Evolutionary conservation across 2,888 invertebrate genomes (phyloP).

Genomic region (Tyria jacobaeae): DNA sequence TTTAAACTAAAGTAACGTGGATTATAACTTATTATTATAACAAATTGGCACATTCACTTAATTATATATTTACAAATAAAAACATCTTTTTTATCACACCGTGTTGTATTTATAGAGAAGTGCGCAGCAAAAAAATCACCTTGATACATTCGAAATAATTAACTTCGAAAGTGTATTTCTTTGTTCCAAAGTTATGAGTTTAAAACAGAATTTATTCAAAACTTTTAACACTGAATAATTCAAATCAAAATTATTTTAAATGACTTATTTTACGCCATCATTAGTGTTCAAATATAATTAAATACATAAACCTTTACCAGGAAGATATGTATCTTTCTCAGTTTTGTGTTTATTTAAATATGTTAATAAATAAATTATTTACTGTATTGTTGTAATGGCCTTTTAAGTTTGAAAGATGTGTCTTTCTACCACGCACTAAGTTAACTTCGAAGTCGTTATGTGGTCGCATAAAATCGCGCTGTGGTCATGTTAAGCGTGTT

Average conservation of each 20-base stretch:
- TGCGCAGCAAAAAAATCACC: slow-evolving; percentile 24
- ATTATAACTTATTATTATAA: slow-evolving; percentile 51
- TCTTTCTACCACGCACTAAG: slow-evolving; percentile 35
- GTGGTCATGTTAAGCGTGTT: slow-evolving; percentile 31
- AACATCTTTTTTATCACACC: slow-evolving; percentile 50
- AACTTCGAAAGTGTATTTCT: no score
- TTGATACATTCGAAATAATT: not conserved
- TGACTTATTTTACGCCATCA: not conserved
- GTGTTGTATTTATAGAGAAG: slow-evolving; percentile 17
- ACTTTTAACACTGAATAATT: no score
- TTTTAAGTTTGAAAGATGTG: not conserved
- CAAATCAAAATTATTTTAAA: no score
- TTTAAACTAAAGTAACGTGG: slow-evolving; percentile 39
- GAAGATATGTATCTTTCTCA: no score
- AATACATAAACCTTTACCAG: no score
- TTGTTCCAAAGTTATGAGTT: no score
- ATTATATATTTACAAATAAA: slow-evolving; percentile 61
- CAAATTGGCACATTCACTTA: slow-evolving; percentile 70
- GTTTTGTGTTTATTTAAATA: no score
- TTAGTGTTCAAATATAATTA: no score
- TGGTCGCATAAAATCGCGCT: slow-evolving; percentile 27
- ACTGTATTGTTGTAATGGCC: not conserved
- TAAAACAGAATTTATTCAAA: no score
- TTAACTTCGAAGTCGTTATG: slow-evolving; percentile 28
- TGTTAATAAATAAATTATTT: no score